phyloP scores from a whole-genome alignment of 2,797 vertebrate species.

The Sebastes ruberrimus region DNA sequence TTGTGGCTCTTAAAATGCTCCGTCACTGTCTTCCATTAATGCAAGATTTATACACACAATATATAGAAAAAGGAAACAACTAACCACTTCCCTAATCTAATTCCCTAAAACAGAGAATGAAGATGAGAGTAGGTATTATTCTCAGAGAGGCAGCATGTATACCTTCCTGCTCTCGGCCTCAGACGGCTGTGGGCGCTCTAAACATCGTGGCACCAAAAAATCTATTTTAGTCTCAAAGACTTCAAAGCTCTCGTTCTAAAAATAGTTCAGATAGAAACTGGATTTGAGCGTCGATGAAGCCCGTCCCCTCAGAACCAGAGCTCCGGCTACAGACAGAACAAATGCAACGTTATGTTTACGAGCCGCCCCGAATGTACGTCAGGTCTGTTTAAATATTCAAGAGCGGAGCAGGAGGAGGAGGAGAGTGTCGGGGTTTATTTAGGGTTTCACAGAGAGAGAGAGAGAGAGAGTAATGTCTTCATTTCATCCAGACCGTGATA shows the following conservation, averaged over 20 bases:
- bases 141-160: background rate
- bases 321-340: background rate
- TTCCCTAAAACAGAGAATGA: background rate
- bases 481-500: slow-evolving; percentile 18
- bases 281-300: background rate
- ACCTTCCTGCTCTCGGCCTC: background rate
- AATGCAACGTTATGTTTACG: slow-evolving; percentile 27
- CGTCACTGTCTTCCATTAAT: background rate
- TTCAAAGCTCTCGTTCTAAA: slow-evolving; percentile 31
- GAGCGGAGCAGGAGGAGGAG: slow-evolving; percentile 7
- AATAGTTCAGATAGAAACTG: background rate
- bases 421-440: slow-evolving; percentile 27
- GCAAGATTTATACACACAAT: background rate
- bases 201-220: background rate
- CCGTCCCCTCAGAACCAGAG: background rate
- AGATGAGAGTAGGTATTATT: background rate
- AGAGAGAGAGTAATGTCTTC: slow-evolving; percentile 39
- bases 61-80: background rate
- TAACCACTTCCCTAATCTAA: no score
- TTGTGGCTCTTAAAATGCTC: background rate
- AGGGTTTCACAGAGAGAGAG: slow-evolving; percentile 3
- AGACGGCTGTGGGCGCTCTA: background rate
- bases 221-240: slow-evolving; percentile 31
- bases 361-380: background rate
- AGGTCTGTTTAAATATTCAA: slow-evolving; percentile 44